Evolutionary conservation across 1,140 invertebrate genomes (phyloP).

Genomic region (Bradysia coprophila): DNA sequence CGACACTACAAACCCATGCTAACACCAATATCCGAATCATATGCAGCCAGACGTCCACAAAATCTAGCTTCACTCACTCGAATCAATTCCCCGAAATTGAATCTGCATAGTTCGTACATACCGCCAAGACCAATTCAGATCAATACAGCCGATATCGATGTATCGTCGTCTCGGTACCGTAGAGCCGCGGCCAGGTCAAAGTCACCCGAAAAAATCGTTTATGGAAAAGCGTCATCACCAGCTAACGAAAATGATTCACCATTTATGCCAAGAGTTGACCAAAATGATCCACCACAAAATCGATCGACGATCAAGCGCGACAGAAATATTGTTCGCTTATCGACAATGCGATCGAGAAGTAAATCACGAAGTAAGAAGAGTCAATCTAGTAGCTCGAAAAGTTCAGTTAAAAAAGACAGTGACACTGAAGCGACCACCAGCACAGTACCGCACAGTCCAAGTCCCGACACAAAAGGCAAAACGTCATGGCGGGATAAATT

Average conservation of each 20-base stretch:
- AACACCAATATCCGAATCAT: conserved; percentile 47
- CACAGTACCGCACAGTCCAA: neutral
- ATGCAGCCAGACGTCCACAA: conserved; percentile 6
- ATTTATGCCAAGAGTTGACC: conserved; percentile 20
- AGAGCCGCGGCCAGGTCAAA: conserved; percentile 12
- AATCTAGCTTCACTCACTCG: conserved; percentile 20
- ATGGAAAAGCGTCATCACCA: conserved; percentile 15
- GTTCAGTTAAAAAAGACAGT: conserved; percentile 4
- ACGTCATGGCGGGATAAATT: conserved; percentile 37
- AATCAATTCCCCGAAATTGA: conserved; percentile 26
- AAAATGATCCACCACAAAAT: conserved; percentile 15
- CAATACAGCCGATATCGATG: conserved; percentile 67
- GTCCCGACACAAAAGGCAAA: conserved; percentile 2
- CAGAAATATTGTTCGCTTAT: conserved; percentile 47
- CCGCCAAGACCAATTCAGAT: conserved; percentile 40
- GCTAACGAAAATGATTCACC: conserved; percentile 15
- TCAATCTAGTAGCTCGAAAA: conserved; percentile 10
- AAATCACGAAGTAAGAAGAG: conserved; percentile 24
- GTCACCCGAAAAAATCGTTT: conserved; percentile 10
- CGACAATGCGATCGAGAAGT: conserved; percentile 36
- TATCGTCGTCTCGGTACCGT: conserved; percentile 37
- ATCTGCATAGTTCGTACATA: conserved; percentile 20
- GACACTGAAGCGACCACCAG: neutral
- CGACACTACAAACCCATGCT: conserved; percentile 47
- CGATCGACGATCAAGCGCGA: conserved; percentile 42